These are phyloP conservation scores for Sigmodon hispidus DNA, from an alignment of 2,113 vertebrate species.

Conservation along the genomic window DNA sequence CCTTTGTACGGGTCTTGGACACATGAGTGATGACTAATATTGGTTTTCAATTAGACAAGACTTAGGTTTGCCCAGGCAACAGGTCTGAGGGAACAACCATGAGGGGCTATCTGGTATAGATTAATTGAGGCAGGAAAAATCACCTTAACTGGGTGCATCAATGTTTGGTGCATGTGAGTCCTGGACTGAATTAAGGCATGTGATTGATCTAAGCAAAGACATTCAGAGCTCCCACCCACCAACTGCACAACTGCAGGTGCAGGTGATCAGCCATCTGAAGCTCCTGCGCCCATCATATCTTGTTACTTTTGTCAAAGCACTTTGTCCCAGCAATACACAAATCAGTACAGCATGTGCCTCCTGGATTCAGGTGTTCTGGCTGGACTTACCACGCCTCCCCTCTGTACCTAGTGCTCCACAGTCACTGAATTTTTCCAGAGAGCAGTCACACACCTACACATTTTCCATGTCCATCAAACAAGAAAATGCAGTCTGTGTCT, in stretches of 20 bases:
- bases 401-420: rapidly evolving
- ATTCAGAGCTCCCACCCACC: too few relatives aligned
- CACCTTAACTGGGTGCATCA: too few relatives aligned
- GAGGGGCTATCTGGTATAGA: neutral
- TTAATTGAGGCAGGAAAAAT: neutral
- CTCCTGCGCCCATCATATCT: neutral
- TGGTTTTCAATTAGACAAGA: neutral
- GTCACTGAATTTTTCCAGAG: neutral
- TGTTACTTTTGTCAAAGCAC: neutral
- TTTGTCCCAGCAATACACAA: neutral
- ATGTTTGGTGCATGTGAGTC: neutral
- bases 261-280: neutral
- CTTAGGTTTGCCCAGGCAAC: neutral
- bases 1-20: too few relatives aligned
- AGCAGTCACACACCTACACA: neutral
- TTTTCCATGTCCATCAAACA: neutral
- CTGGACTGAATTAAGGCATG: neutral
- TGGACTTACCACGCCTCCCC: neutral
- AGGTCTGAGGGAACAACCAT: neutral
- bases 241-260: neutral
- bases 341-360: neutral
- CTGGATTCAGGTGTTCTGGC: neutral
- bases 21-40: neutral
- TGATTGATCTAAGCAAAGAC: neutral
- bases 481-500: neutral